Conservation (phyloP, 2,888 invertebrate species). For the Apamea epomidion region DNA sequence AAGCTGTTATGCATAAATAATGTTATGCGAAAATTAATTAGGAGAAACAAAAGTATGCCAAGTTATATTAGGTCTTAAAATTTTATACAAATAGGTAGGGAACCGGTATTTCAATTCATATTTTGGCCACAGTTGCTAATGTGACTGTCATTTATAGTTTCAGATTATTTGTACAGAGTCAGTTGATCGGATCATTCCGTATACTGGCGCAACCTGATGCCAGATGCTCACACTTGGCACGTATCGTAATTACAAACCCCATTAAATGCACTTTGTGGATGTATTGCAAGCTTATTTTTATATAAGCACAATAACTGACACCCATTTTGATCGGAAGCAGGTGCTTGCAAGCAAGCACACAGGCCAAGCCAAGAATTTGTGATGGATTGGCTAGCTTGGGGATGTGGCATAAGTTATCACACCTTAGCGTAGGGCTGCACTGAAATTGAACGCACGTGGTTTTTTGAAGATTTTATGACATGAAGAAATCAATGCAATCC, state of each 20-base stretch:
- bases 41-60: no score
- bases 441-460: not conserved
- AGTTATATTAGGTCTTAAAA: no score
- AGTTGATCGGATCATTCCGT: not conserved
- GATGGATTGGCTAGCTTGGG: not conserved
- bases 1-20: no score
- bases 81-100: no score
- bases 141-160: not conserved
- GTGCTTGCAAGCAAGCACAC: not conserved
- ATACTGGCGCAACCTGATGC: not conserved
- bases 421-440: not conserved
- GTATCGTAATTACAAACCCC: not conserved
- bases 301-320: not conserved
- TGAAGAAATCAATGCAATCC: not conserved
- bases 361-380: not conserved
- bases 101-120: not conserved
- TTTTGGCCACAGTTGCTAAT: not conserved
- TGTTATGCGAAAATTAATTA: no score
- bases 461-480: not conserved
- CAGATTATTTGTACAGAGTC: not conserved
- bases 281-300: not conserved
- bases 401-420: not conserved
- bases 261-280: not conserved
- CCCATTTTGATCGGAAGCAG: not conserved
- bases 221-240: not conserved